phyloP scores from a whole-genome alignment of 2,888 invertebrate species.

The Neoaliturus tenellus region DNA sequence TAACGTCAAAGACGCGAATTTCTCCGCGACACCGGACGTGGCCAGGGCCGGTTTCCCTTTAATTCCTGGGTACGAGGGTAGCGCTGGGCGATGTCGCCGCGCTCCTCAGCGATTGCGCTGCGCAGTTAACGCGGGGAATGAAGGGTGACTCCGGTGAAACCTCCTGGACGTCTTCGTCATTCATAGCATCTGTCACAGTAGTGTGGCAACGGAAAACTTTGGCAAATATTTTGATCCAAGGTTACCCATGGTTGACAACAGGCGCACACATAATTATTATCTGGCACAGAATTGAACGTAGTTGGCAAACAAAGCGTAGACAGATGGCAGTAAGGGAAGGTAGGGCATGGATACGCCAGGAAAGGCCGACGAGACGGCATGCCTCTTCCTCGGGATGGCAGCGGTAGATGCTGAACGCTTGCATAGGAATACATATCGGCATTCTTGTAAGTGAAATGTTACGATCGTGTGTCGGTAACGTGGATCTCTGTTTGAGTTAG shows the following conservation, averaged over 20 bases:
- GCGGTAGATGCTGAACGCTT: no score
- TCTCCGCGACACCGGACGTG: not conserved
- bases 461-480: no score
- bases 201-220: no score
- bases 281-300: no score
- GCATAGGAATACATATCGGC: no score
- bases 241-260: no score
- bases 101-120: not conserved
- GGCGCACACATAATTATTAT: no score
- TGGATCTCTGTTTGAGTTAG: no score
- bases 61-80: not conserved
- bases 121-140: not conserved
- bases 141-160: constrained; percentile 24
- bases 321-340: not conserved
- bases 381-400: not conserved
- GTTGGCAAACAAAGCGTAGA: not conserved
- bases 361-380: constrained; percentile 4
- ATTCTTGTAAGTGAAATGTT: no score
- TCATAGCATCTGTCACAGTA: no score
- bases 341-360: not conserved
- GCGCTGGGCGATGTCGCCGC: not conserved
- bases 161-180: no score
- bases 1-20: not conserved
- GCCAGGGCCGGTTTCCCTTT: constrained; percentile 1
- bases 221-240: no score